Base-by-base conservation (phyloP, 2,888 invertebrate genomes). In the Hydrotaea cyrtoneurina region DNA sequence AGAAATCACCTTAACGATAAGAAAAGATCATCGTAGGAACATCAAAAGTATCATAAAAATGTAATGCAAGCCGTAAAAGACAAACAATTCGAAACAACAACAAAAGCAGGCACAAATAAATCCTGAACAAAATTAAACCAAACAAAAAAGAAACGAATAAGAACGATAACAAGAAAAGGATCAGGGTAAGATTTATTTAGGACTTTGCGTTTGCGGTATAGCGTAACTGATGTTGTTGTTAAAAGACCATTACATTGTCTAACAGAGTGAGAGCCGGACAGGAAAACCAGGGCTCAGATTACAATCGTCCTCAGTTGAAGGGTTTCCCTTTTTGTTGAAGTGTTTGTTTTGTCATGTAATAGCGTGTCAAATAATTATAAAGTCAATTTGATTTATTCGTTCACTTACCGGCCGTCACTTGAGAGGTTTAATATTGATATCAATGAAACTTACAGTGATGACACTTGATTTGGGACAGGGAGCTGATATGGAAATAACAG, bases 311-410 rank as follows among this genome's bases (percentile, higher is more conserved):
- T 19, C 39, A n/a, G 15, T 64, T 64, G 36, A 78, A 75, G 50
- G 50, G 50, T 50, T 50, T 50, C 50, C 7, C n/a, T 1, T 0
- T 0, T 2, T n/a, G 1, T 66, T 62, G 43, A 75, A 78, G 53
- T 78, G 80, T 83, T 83, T 83, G 71, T 77, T 59, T 69, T 83
- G 55, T 57, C 69, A 69, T 73, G 74, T 78, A 77, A 46, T 59
- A 74, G 78, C 62, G 80, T 80, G 83, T 83, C 83, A 83, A 76
- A 55, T 39, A 83, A 79, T 72, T 80, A 62, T 26, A 39, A 50
- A 59, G 39, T 59, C 62, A 74, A 26, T 57, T 57, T 69, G 73
- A 83, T 74, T 73, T 80, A 74, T 80, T 50, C 59, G 39, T 55
- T 69, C 66, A 62, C 13, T 0, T 43, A 66, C 75, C 46, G 64